Conservation (phyloP, 2,797 vertebrate genomes). For the Alauda arvensis region DNA sequence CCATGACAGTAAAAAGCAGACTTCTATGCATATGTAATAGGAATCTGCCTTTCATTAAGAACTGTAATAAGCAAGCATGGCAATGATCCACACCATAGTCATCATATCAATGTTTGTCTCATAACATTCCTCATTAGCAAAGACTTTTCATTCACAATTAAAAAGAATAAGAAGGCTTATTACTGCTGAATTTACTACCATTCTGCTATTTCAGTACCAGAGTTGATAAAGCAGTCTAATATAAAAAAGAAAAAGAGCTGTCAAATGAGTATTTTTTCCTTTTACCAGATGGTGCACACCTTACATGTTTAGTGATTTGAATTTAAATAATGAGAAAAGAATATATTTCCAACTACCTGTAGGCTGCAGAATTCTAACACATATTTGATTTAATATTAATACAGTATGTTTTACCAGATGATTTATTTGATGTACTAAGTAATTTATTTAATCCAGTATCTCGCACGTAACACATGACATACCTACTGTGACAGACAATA, state of each 20-base stretch:
- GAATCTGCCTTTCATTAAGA: slow-evolving; percentile 26
- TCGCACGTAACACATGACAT: neutral
- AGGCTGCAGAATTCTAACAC: slow-evolving; percentile 8
- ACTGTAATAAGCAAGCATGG: neutral
- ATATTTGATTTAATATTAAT: slow-evolving; percentile 52
- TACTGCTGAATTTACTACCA: neutral
- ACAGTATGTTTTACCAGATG: slow-evolving; percentile 11
- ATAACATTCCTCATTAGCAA: slow-evolving; percentile 18
- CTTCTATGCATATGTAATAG: neutral
- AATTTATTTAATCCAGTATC: slow-evolving; percentile 36
- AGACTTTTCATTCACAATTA: neutral
- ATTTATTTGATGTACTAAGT: slow-evolving; percentile 37
- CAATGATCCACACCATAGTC: neutral
- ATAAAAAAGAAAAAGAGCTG: neutral
- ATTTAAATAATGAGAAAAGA: slow-evolving; percentile 36
- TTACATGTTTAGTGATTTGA: slow-evolving; percentile 14
- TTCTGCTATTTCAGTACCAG: neutral
- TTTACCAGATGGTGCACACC: neutral
- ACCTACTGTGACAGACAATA: slow-evolving; percentile 2
- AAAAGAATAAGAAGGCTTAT: neutral
- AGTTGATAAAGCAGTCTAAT: neutral
- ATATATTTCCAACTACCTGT: neutral
- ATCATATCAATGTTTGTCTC: slow-evolving; percentile 12
- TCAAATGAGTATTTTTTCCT: neutral
- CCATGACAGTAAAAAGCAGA: neutral